Conservation (phyloP, 2,888 invertebrate genomes). For the Leucophora obtusa region DNA sequence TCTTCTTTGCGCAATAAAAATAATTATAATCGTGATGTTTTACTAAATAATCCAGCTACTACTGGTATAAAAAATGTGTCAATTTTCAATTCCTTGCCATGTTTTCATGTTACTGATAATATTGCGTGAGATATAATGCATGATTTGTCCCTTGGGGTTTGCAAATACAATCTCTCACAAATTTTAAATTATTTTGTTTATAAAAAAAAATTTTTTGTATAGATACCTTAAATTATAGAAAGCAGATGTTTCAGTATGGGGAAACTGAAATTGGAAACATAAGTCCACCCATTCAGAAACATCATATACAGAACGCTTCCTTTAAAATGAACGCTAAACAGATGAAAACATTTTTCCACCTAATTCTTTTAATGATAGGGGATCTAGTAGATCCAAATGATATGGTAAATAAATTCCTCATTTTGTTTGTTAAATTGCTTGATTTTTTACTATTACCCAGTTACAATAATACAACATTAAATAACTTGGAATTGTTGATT, state of each 20-base stretch:
- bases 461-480: constrained; percentile 23
- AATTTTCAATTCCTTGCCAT: too few relatives aligned
- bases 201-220: constrained; percentile 29
- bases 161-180: constrained; percentile 18
- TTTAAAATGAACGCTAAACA: constrained; percentile 42
- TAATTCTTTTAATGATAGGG: constrained; percentile 33
- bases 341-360: constrained; percentile 29
- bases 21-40: too few relatives aligned
- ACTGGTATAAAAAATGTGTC: too few relatives aligned
- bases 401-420: constrained; percentile 35
- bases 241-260: constrained; percentile 46
- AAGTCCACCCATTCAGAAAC: constrained; percentile 15
- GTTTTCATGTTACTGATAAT: too few relatives aligned
- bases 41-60: too few relatives aligned
- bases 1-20: too few relatives aligned
- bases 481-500: constrained; percentile 26
- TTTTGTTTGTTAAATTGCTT: too few relatives aligned
- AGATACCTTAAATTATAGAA: constrained; percentile 40
- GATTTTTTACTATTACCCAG: constrained; percentile 34
- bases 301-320: constrained; percentile 28
- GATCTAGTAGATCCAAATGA: constrained; percentile 38
- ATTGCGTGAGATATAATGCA: too few relatives aligned
- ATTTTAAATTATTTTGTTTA: constrained; percentile 24
- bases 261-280: constrained; percentile 43
- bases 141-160: too few relatives aligned